phyloP scores from a whole-genome alignment of 92 coral and sea anemone genomes.

The Zoanthus sociatus region DNA sequence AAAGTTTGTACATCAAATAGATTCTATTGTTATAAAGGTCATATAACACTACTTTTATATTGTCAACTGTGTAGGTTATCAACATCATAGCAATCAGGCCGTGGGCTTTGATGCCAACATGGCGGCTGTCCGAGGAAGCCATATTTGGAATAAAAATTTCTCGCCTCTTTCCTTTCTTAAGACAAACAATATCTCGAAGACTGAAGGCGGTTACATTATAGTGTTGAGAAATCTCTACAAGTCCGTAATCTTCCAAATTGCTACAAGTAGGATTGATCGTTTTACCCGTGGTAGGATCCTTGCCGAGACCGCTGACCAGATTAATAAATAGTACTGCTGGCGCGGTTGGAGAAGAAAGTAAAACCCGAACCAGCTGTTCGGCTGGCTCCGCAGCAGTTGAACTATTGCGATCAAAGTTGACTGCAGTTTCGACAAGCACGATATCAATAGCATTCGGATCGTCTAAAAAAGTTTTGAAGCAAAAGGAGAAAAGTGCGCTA shows the following conservation, averaged over 20 bases:
- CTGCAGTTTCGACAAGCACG: slow-evolving; percentile 77
- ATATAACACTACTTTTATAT: slow-evolving; percentile 12
- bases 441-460: slow-evolving; percentile 61
- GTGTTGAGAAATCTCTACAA: slow-evolving; percentile 54
- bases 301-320: slow-evolving; percentile 71
- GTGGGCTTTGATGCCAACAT: slow-evolving; percentile 72
- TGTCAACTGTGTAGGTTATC: slow-evolving; percentile 43
- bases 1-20: not conserved
- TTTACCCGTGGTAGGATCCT: slow-evolving; percentile 49
- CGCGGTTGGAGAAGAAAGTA: slow-evolving; percentile 61
- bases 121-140: slow-evolving; percentile 66
- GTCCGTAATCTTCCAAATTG: slow-evolving; percentile 73
- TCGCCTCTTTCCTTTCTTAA: slow-evolving; percentile 30
- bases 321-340: slow-evolving; percentile 80
- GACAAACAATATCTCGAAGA: slow-evolving; percentile 66
- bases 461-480: slow-evolving; percentile 76
- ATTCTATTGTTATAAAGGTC: slow-evolving; percentile 8
- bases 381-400: slow-evolving; percentile 69
- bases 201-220: slow-evolving; percentile 70
- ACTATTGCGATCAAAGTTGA: slow-evolving; percentile 65
- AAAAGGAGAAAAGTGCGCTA: slow-evolving; percentile 78
- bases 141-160: slow-evolving; percentile 34
- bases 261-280: slow-evolving; percentile 61
- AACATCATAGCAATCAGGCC: slow-evolving; percentile 73
- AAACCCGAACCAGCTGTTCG: slow-evolving; percentile 82